phyloP scores from a whole-genome alignment of 2,113 vertebrate genomes.

The Natator depressus region DNA sequence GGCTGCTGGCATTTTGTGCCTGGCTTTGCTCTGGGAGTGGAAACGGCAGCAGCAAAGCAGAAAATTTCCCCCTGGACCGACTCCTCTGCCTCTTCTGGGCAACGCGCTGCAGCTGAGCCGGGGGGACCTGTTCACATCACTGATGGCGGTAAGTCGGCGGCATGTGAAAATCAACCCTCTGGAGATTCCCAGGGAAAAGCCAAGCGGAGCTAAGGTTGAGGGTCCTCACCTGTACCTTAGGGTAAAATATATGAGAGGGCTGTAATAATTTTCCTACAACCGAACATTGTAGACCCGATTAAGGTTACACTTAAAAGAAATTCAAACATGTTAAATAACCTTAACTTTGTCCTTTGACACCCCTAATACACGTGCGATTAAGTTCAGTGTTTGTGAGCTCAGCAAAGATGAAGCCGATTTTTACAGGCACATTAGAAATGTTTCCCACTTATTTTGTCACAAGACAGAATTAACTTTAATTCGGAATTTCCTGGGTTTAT shows the following conservation, averaged over 20 bases:
- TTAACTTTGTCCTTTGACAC: not conserved
- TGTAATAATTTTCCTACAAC: not conserved
- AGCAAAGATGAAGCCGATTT: not conserved
- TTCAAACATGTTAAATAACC: not conserved
- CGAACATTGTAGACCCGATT: not conserved
- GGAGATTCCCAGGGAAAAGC: not conserved
- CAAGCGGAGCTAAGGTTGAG: not conserved
- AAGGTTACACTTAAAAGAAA: not conserved
- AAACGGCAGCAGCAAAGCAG: not conserved
- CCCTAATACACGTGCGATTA: not conserved
- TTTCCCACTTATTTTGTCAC: not conserved
- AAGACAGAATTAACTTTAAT: not conserved
- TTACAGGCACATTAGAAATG: not conserved
- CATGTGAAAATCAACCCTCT: not conserved
- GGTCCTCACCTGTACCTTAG: not conserved
- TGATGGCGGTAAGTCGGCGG: not conserved
- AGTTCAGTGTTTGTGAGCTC: not conserved
- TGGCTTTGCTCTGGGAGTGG: not conserved
- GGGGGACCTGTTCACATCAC: not conserved
- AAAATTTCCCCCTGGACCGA: not conserved
- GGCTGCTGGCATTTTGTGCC: not conserved
- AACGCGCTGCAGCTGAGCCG: not conserved
- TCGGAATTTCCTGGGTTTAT: not conserved
- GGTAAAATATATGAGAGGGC: not conserved
- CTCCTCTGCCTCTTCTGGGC: not conserved